Evolutionary conservation across 2,797 vertebrate genomes (phyloP).

Genomic region (Enteromius unitaeniatus): DNA sequence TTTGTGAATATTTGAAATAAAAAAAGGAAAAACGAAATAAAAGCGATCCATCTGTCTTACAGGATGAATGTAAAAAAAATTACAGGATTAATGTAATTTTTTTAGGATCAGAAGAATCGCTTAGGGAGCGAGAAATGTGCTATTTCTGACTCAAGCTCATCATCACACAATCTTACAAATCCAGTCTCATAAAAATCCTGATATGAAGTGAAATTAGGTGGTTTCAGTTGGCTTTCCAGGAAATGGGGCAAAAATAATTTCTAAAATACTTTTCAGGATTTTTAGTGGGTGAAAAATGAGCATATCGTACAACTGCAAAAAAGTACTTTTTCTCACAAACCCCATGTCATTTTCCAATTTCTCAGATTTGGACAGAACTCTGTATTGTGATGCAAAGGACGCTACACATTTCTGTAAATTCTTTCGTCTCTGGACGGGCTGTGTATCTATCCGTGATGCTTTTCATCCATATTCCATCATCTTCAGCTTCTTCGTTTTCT

Average conservation of each 20-base stretch:
- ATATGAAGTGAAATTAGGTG: not conserved
- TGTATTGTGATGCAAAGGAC: constrained; percentile 54
- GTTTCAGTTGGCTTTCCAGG: constrained; percentile 31
- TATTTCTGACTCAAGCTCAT: too few species aligned
- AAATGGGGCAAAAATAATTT: constrained; percentile 43
- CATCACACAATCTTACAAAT: too few species aligned
- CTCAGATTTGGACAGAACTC: constrained; percentile 13
- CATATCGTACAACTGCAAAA: constrained; percentile 48
- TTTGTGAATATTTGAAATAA: too few species aligned
- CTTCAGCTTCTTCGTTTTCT: not conserved
- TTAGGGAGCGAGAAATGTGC: too few species aligned
- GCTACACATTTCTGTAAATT: constrained; percentile 48
- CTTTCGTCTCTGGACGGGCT: not conserved
- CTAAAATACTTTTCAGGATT: constrained; percentile 30
- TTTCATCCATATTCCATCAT: constrained; percentile 45
- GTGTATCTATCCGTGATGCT: constrained; percentile 43
- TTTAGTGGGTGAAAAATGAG: constrained; percentile 39
- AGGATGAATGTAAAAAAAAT: too few species aligned
- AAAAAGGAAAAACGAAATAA: too few species aligned
- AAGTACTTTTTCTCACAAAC: constrained; percentile 37
- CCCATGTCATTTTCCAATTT: constrained; percentile 17
- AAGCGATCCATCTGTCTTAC: too few species aligned
- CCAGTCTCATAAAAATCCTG: too few species aligned
- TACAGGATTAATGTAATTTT: too few species aligned
- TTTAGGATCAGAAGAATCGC: too few species aligned